Conservation (phyloP, 2,888 invertebrate genomes). For the Apamea epomidion region DNA sequence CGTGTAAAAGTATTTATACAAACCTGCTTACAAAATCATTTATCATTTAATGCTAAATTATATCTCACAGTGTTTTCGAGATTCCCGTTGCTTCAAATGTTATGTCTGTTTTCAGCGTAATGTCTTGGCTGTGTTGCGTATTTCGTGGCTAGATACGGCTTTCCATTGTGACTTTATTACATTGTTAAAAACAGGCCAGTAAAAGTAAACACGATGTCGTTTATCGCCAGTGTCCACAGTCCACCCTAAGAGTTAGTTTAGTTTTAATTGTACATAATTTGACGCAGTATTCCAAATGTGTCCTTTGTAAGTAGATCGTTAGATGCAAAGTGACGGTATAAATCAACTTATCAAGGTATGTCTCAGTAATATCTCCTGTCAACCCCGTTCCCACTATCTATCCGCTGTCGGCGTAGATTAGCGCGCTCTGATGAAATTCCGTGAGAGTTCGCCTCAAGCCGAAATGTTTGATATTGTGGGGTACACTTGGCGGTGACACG, state of each 20-base stretch:
- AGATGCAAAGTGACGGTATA: not conserved
- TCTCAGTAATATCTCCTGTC: not conserved
- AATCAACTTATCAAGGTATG: not conserved
- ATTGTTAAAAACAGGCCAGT: not conserved
- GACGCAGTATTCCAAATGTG: too few relatives aligned
- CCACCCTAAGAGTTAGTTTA: too few relatives aligned
- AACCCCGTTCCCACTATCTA: conserved; percentile 31
- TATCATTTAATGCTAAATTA: too few relatives aligned
- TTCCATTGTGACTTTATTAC: not conserved
- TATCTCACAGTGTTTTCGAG: not conserved
- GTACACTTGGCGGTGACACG: not conserved
- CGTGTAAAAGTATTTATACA: too few relatives aligned
- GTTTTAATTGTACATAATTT: too few relatives aligned
- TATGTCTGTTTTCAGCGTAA: not conserved
- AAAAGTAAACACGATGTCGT: not conserved
- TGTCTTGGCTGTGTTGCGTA: too few relatives aligned
- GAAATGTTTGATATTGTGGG: conserved; percentile 25
- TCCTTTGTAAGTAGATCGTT: too few relatives aligned
- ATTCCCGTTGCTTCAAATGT: not conserved
- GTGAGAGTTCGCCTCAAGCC: not conserved
- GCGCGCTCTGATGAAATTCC: conserved; percentile 42
- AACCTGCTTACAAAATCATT: too few relatives aligned
- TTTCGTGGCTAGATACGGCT: not conserved
- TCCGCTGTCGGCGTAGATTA: conserved; percentile 50
- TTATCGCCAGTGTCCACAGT: too few relatives aligned